Percentiles rank a stretch among this genome's conserved stretches.
phyloP scores from a whole-genome alignment of 2,113 vertebrate species.

The Suncus etruscus region DNA sequence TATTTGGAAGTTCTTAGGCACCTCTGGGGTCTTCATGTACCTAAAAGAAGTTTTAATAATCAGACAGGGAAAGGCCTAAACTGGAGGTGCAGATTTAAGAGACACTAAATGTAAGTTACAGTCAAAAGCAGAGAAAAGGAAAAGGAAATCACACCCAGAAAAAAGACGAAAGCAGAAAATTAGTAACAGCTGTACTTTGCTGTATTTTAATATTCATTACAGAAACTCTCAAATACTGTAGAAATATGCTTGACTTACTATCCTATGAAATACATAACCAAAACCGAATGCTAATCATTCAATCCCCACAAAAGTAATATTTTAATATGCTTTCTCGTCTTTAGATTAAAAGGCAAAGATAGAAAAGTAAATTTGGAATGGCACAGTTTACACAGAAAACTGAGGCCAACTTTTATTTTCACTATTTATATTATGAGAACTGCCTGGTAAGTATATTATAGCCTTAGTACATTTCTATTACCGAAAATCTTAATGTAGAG shows the following conservation, averaged over 20 bases:
- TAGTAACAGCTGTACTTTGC: neutral
- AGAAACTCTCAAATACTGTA: too few relatives aligned
- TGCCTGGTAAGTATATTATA: neutral
- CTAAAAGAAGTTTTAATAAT: neutral
- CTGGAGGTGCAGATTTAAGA: neutral
- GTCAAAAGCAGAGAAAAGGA: neutral
- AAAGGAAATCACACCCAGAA: neutral
- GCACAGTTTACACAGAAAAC: slow-evolving; percentile 48
- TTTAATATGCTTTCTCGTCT: slow-evolving; percentile 18
- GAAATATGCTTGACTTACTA: too few relatives aligned
- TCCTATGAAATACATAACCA: too few relatives aligned
- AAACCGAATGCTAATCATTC: too few relatives aligned
- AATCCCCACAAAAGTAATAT: neutral
- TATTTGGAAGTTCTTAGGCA: neutral
- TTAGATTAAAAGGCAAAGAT: neutral
- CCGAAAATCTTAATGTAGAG: neutral
- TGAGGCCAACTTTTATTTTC: slow-evolving; percentile 14
- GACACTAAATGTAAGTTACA: neutral
- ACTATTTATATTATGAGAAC: slow-evolving; percentile 37
- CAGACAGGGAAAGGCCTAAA: neutral
- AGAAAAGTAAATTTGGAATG: slow-evolving; percentile 51
- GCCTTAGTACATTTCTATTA: neutral
- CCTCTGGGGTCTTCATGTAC: neutral
- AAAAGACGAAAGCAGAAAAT: slow-evolving; percentile 5
- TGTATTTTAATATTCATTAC: neutral